A percentile compares a stretch with the other conserved stretches of the same genome.
Conservation (phyloP, 2,888 invertebrate genomes). For the Anoplius nigerrimus region DNA sequence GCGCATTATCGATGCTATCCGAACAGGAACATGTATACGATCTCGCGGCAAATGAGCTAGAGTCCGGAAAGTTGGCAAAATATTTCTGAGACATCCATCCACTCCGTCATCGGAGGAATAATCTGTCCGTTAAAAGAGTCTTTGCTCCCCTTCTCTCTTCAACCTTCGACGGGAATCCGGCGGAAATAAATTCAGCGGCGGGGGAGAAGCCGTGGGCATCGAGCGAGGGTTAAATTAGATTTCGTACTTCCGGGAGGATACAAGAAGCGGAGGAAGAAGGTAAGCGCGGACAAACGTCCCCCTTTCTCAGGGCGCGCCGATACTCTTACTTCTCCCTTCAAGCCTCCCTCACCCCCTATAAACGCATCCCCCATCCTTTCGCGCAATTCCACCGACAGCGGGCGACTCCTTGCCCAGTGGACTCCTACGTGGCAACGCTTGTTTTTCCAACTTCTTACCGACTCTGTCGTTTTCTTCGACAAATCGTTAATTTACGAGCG, state of each 20-base stretch:
- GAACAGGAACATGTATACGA: too few relatives aligned
- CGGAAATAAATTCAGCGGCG: slow-evolving; percentile 35
- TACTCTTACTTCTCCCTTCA: neutral
- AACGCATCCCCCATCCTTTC: neutral
- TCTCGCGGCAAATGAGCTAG: too few relatives aligned
- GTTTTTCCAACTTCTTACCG: neutral
- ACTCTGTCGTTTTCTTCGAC: neutral
- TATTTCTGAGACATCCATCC: too few relatives aligned
- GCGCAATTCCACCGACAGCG: neutral
- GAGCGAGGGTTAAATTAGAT: slow-evolving; percentile 62
- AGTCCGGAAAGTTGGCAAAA: too few relatives aligned
- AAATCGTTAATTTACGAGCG: neutral
- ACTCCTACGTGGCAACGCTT: neutral
- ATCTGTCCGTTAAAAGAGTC: slow-evolving; percentile 16
- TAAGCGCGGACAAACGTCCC: slow-evolving; percentile 65
- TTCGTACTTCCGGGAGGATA: slow-evolving; percentile 61
- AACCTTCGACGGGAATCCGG: slow-evolving; percentile 38
- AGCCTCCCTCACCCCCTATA: neutral
- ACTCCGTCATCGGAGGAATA: slow-evolving; percentile 32
- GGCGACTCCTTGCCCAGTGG: neutral
- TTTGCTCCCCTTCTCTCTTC: neutral
- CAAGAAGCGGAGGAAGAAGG: slow-evolving; percentile 59
- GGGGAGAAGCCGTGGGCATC: slow-evolving; percentile 47
- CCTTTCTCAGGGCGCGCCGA: slow-evolving; percentile 36
- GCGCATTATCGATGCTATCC: slow-evolving; percentile 6